Conservation (phyloP, 2,797 vertebrate genomes). For the Spea hammondii region DNA sequence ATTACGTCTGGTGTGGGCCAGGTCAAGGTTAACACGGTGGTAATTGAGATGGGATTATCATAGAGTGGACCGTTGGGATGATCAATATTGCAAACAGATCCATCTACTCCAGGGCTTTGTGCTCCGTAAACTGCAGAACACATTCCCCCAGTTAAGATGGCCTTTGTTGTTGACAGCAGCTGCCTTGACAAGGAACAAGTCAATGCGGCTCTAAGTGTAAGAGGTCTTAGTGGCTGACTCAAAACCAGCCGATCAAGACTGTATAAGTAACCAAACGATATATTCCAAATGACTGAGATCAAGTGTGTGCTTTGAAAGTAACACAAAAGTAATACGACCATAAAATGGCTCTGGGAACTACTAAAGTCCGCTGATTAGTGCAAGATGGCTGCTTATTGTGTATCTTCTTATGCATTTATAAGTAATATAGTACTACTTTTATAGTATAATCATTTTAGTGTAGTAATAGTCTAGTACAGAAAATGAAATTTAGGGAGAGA, state of each 20-base stretch:
- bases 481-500: no score
- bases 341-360: no score
- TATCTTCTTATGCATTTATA: no score
- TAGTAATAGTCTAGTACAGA: no score
- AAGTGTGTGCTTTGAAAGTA: no score
- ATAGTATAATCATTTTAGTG: no score
- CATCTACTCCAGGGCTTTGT: conserved; percentile 22
- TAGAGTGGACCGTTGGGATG: conserved; percentile 23
- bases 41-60: conserved; percentile 33
- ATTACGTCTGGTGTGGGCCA: conserved; percentile 1
- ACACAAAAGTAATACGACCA: neutral
- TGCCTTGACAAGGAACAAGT: neutral
- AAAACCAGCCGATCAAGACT: neutral
- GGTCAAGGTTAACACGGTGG: conserved; percentile 20
- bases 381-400: no score
- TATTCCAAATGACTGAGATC: no score
- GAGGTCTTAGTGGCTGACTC: neutral
- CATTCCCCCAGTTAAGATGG: conserved; percentile 2
- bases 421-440: no score
- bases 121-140: conserved; percentile 10
- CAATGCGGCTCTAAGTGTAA: neutral
- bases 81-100: conserved; percentile 25
- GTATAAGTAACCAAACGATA: no score
- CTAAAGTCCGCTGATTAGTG: no score
- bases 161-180: conserved; percentile 17